Evolutionary conservation across 2,797 vertebrate genomes (phyloP).

Genomic region (Vespertilio murinus): DNA sequence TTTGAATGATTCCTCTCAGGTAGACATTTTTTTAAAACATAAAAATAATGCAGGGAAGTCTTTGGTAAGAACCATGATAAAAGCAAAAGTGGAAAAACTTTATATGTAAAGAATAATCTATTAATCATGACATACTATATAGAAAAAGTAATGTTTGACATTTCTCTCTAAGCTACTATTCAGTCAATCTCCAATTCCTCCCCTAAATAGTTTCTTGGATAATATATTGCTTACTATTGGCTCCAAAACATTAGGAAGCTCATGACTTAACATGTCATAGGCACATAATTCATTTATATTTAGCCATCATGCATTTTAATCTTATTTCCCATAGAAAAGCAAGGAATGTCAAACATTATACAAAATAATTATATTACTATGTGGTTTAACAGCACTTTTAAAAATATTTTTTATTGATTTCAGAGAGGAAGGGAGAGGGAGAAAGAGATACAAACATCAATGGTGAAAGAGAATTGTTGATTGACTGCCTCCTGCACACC

Average conservation of each 20-base stretch:
- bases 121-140: neutral
- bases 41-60: neutral
- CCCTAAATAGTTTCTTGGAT: neutral
- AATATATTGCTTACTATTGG: neutral
- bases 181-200: neutral
- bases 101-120: neutral
- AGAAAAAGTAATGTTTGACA: neutral
- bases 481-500: no score
- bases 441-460: no score
- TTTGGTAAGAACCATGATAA: neutral
- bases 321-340: neutral
- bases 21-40: neutral
- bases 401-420: no score
- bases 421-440: no score
- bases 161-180: neutral
- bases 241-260: neutral
- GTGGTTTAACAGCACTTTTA: neutral
- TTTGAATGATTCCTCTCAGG: neutral
- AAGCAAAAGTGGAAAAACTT: neutral
- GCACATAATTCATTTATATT: neutral
- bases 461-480: no score
- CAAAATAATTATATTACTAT: neutral
- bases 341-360: neutral
- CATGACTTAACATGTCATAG: neutral
- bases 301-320: neutral